Base-by-base conservation (phyloP, 2,797 vertebrate species). In the Distichodus sexfasciatus region DNA sequence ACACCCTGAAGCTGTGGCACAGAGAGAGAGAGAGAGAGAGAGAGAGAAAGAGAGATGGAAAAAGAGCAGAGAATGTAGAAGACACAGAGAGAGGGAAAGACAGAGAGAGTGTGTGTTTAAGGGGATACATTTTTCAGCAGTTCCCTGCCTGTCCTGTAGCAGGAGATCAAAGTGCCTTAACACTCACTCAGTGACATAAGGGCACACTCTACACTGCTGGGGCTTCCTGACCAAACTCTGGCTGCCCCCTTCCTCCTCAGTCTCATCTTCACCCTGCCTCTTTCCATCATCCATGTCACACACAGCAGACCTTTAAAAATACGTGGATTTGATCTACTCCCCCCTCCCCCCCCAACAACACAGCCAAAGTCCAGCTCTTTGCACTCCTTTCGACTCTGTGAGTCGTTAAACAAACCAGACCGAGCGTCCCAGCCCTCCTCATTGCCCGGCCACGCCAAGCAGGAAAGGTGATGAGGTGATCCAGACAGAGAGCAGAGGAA, bases 111-210 rank as follows among this genome's bases (percentile, higher is more conserved):
- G 40, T 28, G 66, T 35, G 43, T 58, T 53, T 44, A 62, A 47
- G 77, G 40, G 54, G 72, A 68, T 36, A 63, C 66, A 75, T 77
- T 77, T 79, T 51, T 77, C 31, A 44, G 17, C 28, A 43, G 69
- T 76, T 75, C 51, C 28, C 41, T 53, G 71, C 57, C 53, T 77
- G 76, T 66, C 76, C 76, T 69, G 54, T 29, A 59, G 57, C 78
- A 80, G 72, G 79, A 88, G 90, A 92, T 92, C 87, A 92, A 92
- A 92, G 90, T 75, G 35, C 48, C 81, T 76, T 78, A 79, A 75
- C 88, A 87, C 87, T 89, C 79, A 79, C 47, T 57, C 64, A 83
- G 83, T 87, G 84, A 85, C 81, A 80, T 81, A 81, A 78, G 82
- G 14, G 41, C 82, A 84, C 82, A 83, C 86, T 88, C 82, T 69